Percentiles rank a stretch among this genome's conserved stretches.
Evolutionary conservation across 2,888 invertebrate genomes (phyloP).

Genomic region (Drosophila sordidula): DNA sequence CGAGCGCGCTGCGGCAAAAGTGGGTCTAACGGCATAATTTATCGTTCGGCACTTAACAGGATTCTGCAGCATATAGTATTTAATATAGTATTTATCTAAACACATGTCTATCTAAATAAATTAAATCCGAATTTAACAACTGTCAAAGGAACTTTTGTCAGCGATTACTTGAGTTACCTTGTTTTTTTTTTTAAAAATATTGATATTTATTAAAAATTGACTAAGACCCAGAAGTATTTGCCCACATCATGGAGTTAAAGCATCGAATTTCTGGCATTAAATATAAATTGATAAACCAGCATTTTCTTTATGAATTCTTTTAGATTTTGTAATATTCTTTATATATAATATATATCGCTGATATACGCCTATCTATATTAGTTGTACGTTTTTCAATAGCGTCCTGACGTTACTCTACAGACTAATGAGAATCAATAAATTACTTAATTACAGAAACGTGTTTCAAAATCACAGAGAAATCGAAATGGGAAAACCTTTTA

Average conservation of each 20-base stretch:
- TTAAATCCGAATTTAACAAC: neutral
- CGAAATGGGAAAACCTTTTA: constrained; percentile 4
- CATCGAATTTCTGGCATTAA: too few species aligned
- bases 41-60: constrained; percentile 35
- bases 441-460: constrained; percentile 8
- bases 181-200: neutral
- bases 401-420: neutral
- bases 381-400: neutral
- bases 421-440: constrained; percentile 4
- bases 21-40: constrained; percentile 37
- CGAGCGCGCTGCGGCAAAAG: constrained; percentile 44
- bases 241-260: too few species aligned
- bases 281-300: too few species aligned
- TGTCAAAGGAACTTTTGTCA: too few species aligned
- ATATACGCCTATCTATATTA: too few species aligned
- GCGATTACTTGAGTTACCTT: too few species aligned
- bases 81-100: constrained; percentile 1
- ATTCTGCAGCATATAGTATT: constrained; percentile 3
- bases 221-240: too few species aligned
- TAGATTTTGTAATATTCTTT: too few species aligned
- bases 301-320: too few species aligned
- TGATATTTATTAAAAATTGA: too few species aligned
- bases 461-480: constrained; percentile 13
- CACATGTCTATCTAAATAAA: neutral
- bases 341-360: too few species aligned